phyloP scores from a whole-genome alignment of 2,888 invertebrate genomes.

The Dynastes hyllus region DNA sequence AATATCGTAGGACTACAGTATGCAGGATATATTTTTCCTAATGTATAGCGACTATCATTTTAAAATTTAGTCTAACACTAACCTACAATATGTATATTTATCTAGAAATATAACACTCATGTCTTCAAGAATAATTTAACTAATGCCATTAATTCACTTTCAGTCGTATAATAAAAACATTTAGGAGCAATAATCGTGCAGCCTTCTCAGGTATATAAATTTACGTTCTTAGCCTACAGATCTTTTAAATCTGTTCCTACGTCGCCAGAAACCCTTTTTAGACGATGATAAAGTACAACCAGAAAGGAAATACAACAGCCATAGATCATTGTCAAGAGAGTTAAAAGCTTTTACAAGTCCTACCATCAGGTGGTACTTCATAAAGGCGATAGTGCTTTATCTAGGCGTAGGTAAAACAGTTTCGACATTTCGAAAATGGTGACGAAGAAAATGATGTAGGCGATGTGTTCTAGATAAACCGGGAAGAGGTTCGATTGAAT shows the following conservation, averaged over 20 bases:
- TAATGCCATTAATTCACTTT: not conserved
- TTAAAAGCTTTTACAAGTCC: slow-evolving; percentile 47
- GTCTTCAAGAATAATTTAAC: no score
- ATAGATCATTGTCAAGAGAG: slow-evolving; percentile 48
- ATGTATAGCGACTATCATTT: no score
- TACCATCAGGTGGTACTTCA: slow-evolving; percentile 44
- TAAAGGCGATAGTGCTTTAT: slow-evolving; percentile 33
- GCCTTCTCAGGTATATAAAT: slow-evolving; percentile 8
- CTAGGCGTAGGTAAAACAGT: slow-evolving; percentile 28
- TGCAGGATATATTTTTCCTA: no score
- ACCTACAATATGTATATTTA: no score
- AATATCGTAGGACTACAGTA: no score
- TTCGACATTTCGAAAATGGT: slow-evolving; percentile 33
- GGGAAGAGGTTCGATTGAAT: slow-evolving; percentile 10
- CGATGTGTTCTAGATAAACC: slow-evolving; percentile 33
- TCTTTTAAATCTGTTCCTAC: slow-evolving; percentile 29
- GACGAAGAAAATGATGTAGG: slow-evolving; percentile 44
- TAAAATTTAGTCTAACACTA: no score
- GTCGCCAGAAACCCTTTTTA: slow-evolving; percentile 33
- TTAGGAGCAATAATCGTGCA: not conserved
- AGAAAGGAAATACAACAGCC: slow-evolving; percentile 52
- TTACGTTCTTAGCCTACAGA: slow-evolving; percentile 11
- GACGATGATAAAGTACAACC: slow-evolving; percentile 35
- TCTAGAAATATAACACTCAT: no score
- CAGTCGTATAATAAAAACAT: not conserved